Percentiles rank a stretch among this genome's conserved stretches.
Evolutionary conservation across 2,113 vertebrate genomes (phyloP).

Genomic region (Cryptomyrus ogoouensis): DNA sequence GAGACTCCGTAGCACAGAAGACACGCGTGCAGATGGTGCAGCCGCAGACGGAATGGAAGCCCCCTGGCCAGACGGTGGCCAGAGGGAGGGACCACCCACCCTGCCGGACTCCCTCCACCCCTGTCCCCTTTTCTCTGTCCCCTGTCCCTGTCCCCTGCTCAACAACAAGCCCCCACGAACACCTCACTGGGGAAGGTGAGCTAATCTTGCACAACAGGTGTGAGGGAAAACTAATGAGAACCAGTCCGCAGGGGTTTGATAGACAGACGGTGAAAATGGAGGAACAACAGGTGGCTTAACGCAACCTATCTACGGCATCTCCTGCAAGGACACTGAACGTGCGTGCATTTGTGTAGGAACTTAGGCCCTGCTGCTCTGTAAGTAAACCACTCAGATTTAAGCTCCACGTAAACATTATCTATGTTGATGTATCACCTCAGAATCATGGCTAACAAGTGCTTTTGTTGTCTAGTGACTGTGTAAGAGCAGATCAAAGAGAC

Average conservation of each 20-base stretch:
- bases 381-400: not conserved
- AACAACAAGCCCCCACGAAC: not conserved
- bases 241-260: not conserved
- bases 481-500: not conserved
- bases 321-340: not conserved
- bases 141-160: not conserved
- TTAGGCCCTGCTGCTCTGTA: not conserved
- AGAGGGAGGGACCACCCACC: not conserved
- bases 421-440: not conserved
- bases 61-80: not conserved
- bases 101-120: not conserved
- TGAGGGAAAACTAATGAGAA: not conserved
- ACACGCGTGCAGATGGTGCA: not conserved
- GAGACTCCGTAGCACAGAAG: not conserved
- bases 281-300: not conserved
- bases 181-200: not conserved
- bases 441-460: not conserved
- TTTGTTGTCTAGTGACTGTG: not conserved
- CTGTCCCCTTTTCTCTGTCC: not conserved
- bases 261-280: not conserved
- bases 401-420: not conserved
- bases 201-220: conserved; percentile 9
- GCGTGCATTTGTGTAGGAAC: not conserved
- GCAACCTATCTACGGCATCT: not conserved
- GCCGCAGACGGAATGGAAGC: not conserved